Evolutionary conservation across 2,888 invertebrate genomes (phyloP), one percentile per base, ranked within the genome.

Genomic region (Drosophila meridiana): DNA sequence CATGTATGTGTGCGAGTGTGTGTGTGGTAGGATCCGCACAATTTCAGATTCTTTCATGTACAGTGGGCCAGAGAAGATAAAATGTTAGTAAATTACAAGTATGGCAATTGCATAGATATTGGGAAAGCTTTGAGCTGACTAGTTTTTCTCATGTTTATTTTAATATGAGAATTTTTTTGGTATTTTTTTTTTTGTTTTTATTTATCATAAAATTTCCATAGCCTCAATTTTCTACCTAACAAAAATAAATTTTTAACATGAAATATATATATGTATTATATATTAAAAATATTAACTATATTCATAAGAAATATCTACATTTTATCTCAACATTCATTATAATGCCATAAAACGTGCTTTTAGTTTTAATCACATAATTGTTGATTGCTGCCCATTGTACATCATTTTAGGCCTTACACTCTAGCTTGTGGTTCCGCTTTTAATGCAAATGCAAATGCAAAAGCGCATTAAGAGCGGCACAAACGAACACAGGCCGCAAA

Each of bases 361-460:
- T 2, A 9, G 8, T 6, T 52, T 43, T 11, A 7, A 11, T 28
- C 11, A 11, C 1, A 26, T 32, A n/a, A 5, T 56, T 8, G 0
- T 0, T 20, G 3, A 36, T 34, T 32, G 0, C 26, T 13, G 13
- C 20, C 71, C 82, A 87, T 28, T 66, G 83, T 87, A 32, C 36
- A 14, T 11, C 38, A 71, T 66, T 76, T 72, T 78, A 79, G 84
- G 77, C 77, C 62, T 63, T 50, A 42, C 56, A 57, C 59, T 48
- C 47, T 65, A 40, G 70, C 47, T 78, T 84, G 74, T 53, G 72
- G 68, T 69, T 78, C 38, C 66, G 80, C 82, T 84, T 87, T 86
- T 87, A 89, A 87, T 89, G 86, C 89, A 89, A 89, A 89, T 89
- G 82, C 80, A 73, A 80, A 73, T 73, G 73, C 83, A 78, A 85